phyloP scores from a whole-genome alignment of 2,113 vertebrate genomes.

The Thamnaconus septentrionalis region DNA sequence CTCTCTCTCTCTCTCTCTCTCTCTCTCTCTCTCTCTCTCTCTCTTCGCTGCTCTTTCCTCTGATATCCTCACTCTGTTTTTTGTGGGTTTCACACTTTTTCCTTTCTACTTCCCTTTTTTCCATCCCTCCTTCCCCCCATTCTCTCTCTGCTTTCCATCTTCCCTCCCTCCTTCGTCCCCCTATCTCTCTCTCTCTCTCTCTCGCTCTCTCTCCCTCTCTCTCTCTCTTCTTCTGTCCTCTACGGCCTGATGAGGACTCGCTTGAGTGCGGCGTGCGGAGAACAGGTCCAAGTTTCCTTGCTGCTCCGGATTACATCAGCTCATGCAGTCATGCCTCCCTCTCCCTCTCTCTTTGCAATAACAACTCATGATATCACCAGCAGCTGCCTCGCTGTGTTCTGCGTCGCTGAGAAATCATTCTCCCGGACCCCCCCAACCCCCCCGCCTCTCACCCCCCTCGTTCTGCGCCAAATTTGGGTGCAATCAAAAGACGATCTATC shows the following conservation, averaged over 20 bases:
- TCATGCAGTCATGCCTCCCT: constrained; percentile 59
- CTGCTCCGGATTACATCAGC: constrained; percentile 74
- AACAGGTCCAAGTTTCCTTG: constrained; percentile 69
- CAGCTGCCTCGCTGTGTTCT: constrained; percentile 53
- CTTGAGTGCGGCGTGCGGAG: constrained; percentile 16
- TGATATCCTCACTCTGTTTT: neutral
- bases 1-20: neutral
- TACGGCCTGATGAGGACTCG: constrained; percentile 45
- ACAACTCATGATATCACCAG: constrained; percentile 67
- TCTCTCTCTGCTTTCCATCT: neutral
- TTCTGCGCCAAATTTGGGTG: neutral
- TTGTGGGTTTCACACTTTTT: no score
- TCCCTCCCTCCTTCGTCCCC: neutral
- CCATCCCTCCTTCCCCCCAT: neutral
- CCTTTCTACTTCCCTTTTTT: neutral
- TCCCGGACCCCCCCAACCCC: neutral
- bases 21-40: neutral
- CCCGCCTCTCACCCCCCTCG: neutral
- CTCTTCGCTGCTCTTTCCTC: neutral
- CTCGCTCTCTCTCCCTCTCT: no score
- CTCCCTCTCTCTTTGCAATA: constrained; percentile 43
- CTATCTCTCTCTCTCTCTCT: neutral
- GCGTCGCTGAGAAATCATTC: neutral
- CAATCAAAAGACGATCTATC: neutral
- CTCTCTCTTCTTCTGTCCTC: neutral